Conservation (phyloP, 2,888 invertebrate genomes). For the Kuschelorhynchus macadamiae region DNA sequence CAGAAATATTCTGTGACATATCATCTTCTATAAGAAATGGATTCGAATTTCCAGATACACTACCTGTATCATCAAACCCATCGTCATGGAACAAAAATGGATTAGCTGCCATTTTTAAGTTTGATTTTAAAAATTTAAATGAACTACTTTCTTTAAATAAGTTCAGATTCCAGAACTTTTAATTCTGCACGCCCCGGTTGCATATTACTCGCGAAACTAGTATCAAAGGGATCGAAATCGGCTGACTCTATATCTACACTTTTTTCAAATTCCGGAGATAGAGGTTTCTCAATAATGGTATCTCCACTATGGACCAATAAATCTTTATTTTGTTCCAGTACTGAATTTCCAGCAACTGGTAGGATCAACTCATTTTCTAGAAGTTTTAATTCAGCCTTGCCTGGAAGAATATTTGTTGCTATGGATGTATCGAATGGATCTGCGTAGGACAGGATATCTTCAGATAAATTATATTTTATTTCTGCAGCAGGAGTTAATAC, state of each 20-base stretch:
- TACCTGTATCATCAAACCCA: constrained; percentile 69
- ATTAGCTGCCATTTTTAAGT: constrained; percentile 74
- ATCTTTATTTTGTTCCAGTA: constrained; percentile 61
- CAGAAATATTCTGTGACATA: constrained; percentile 50
- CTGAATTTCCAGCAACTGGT: constrained; percentile 63
- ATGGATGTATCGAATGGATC: constrained; percentile 94
- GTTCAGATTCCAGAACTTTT: constrained; percentile 80
- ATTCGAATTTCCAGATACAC: constrained; percentile 74
- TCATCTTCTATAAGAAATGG: constrained; percentile 77
- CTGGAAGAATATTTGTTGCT: constrained; percentile 81
- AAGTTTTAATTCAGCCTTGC: constrained; percentile 84
- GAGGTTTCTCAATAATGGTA: constrained; percentile 64
- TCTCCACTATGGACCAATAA: constrained; percentile 61
- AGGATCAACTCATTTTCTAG: constrained; percentile 81
- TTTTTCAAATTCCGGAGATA: constrained; percentile 66
- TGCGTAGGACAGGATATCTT: constrained; percentile 68
- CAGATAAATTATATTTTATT: constrained; percentile 8
- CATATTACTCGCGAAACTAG: constrained; percentile 82
- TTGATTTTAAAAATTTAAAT: too few relatives aligned
- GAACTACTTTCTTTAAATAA: too few relatives aligned
- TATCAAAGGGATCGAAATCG: constrained; percentile 86
- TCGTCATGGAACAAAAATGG: constrained; percentile 86
- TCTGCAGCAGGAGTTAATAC: constrained; percentile 76
- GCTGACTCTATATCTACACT: constrained; percentile 68
- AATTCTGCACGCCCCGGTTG: constrained; percentile 84